Evolutionary conservation across 1,140 invertebrate genomes (phyloP).

Genomic region (Holcopasites calliopsidis): DNA sequence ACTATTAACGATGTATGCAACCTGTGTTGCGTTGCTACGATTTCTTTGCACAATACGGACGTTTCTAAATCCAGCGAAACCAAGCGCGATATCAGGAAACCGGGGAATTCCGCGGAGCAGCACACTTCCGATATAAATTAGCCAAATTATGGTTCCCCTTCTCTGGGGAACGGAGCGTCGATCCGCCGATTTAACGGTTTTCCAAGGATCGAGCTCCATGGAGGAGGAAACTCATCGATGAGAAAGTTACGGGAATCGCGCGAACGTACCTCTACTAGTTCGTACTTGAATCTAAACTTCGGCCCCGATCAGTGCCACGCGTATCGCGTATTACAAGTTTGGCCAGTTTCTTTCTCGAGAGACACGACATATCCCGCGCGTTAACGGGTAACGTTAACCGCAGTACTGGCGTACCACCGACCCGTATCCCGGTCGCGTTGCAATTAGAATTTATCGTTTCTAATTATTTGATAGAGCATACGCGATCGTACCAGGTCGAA

Average conservation of each 20-base stretch:
- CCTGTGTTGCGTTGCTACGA: no score
- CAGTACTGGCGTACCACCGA: neutral
- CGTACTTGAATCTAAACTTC: neutral
- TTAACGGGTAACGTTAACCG: neutral
- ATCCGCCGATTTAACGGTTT: slow-evolving; percentile 10
- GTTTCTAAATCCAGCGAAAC: neutral
- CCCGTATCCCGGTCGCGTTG: slow-evolving; percentile 8
- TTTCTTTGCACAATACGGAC: neutral
- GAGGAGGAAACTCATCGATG: neutral
- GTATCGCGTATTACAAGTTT: neutral
- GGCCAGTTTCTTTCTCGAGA: neutral
- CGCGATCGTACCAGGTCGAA: neutral
- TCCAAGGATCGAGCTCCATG: neutral
- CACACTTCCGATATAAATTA: neutral
- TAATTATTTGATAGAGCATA: slow-evolving; percentile 22
- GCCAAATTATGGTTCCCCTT: neutral
- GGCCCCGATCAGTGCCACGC: neutral
- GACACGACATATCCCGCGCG: neutral
- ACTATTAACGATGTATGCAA: neutral
- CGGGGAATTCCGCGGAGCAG: neutral
- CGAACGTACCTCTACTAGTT: neutral
- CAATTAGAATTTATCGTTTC: slow-evolving; percentile 49
- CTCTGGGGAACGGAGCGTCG: neutral
- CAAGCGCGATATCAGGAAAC: slow-evolving; percentile 10
- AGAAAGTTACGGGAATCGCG: neutral